Conservation (phyloP, 2,888 invertebrate species). For the Odontocerum albicorne region DNA sequence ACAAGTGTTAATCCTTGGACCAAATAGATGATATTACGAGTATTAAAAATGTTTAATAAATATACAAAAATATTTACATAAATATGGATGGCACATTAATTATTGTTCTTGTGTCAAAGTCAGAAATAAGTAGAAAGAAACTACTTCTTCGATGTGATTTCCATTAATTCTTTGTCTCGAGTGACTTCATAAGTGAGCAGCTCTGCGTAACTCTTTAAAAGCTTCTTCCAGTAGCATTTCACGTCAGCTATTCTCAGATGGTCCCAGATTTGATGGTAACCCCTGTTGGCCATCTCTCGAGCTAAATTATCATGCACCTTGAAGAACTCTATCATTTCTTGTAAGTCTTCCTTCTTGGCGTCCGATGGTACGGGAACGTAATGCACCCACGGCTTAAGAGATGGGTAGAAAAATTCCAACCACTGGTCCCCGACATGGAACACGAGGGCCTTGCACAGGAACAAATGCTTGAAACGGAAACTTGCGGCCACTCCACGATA, state of each 20-base stretch:
- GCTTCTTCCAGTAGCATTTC: constrained; percentile 81
- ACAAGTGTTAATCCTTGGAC: too few species aligned
- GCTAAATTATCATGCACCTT: constrained; percentile 73
- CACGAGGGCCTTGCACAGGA: constrained; percentile 88
- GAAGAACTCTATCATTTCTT: constrained; percentile 73
- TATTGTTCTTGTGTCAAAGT: too few species aligned
- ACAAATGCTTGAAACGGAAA: constrained; percentile 94
- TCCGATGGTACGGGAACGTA: constrained; percentile 79
- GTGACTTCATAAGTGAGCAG: constrained; percentile 68
- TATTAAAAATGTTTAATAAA: too few species aligned
- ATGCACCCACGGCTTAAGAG: constrained; percentile 93
- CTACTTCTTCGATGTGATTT: constrained; percentile 13
- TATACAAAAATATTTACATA: too few species aligned
- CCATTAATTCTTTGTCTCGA: constrained; percentile 46
- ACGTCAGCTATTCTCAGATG: constrained; percentile 82
- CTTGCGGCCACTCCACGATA: constrained; percentile 97
- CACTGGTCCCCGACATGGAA: constrained; percentile 94
- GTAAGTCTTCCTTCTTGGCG: constrained; percentile 69
- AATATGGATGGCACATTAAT: too few species aligned
- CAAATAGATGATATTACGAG: too few species aligned
- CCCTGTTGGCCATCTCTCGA: constrained; percentile 77
- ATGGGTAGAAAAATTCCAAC: constrained; percentile 92
- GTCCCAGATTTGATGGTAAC: constrained; percentile 80
- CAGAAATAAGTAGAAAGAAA: too few species aligned
- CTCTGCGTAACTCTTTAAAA: constrained; percentile 74